Evolutionary conservation across 2,888 invertebrate species (phyloP), one percentile per base, ranked within the genome.

Genomic region (Deilephila porcellus): DNA sequence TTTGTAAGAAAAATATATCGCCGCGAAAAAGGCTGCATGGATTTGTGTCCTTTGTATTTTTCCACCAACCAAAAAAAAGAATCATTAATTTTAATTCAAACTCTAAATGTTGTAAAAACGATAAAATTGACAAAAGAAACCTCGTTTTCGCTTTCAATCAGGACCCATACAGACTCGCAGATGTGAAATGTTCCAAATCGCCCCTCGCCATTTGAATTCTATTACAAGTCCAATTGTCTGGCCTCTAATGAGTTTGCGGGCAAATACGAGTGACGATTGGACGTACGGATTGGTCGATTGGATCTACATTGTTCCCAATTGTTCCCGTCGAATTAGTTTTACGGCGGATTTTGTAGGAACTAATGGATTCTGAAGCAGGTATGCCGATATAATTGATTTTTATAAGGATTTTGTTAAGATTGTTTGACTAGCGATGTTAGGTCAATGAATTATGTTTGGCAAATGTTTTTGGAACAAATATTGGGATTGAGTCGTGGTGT

Each of bases 211-310:
- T 67, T 67, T 67, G 67, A 67, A 67, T 67, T 67, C 25, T 52
- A 67, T 67, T 67, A 67, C 67, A 67, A 67, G 67, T 52, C 45
- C 45, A 52, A 67, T 67, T 67, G 67, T 67, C 67, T 67, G 67
- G 14, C 25, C 45, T 11, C 67, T 67, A 67, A 67, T 52, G 67
- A 67, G 67, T 67, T 67, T 67, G 67, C 52, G 45, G 67, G 67
- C 67, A 67, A 67, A 67, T 67, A 67, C 67, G 67, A 25, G 11
- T 25, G 67, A 56, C 56, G 56, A 67, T 67, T 45, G 45, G 67
- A 52, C 67, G 25, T 52, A 67, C 67, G 67, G 45, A 52, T 67
- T 45, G 64, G 67, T 25, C 52, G 67, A 67, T 52, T 67, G 14
- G 52, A 67, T 67, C 67, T 67, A 25, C 67, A 67, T 67, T 67